Evolutionary conservation across 1,140 invertebrate species (phyloP), one percentile per base, ranked within the genome.

Genomic region (Teleopsis dalmanni): DNA sequence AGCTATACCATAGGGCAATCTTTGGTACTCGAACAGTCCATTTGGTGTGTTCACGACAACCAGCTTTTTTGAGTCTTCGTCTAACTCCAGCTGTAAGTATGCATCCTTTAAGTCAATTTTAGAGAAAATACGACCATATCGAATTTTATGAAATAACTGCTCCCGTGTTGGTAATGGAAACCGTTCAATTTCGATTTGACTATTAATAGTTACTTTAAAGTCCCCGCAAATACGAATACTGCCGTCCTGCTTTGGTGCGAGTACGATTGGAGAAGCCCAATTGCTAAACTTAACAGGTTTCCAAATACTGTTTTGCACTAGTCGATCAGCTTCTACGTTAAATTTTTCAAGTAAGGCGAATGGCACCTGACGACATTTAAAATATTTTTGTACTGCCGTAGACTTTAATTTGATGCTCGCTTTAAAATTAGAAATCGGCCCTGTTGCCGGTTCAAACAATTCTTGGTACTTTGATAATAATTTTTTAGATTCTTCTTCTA

Each of bases 161-260:
- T 69, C 58, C 9, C 61, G 41, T 29, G 49, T 25, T 51, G 62
- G 55, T 47, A 72, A 43, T 1, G 69, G 65, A 35, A 70, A 61
- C 23, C 58, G 56, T 43, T 72, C 62, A 19, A 57, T 45, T 16
- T 60, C 36, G 26, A 70, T 46, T 41, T 54, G 46, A 21, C 40
- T 44, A 50, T 74, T 74, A 16, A 35, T 16, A 35, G 33, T 16
- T 35, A 35, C 13, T 35, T 35, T 68, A 55, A 65, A 77, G 57
- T 76, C 74, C 1, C 63, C 62, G 58, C 74, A 76, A 36, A 77
- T 57, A 23, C 74, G 50, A 26, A 63, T 51, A 38, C 50, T 49
- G 8, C 58, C 63, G 52, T 69, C 58, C 40, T 62, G 59, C 52
- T 78, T 79, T 47, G 62, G 58, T 3, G 76, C 72, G 0, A 71